These are phyloP conservation scores for Campaea margaritaria DNA, from an alignment of 2,888 invertebrate genomes.

Conservation along the genomic window DNA sequence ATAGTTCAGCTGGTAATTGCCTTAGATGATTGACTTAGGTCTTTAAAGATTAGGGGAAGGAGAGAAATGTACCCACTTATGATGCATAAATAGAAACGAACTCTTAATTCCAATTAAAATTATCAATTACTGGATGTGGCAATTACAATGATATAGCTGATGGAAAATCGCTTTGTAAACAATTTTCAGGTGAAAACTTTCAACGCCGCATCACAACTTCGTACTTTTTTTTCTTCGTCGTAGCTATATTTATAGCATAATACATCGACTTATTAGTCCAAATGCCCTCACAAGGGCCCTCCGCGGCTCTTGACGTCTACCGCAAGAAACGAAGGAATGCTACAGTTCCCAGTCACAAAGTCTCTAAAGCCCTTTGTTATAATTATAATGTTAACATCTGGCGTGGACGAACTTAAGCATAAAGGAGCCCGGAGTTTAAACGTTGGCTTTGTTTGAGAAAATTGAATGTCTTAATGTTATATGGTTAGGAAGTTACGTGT, in stretches of 20 bases:
- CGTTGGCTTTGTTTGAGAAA: conserved; percentile 17
- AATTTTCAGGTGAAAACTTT: background rate
- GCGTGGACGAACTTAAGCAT: conserved; percentile 1
- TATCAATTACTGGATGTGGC: too few relatives aligned
- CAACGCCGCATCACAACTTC: background rate
- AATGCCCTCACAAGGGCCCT: conserved; percentile 17
- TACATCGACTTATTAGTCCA: conserved; percentile 25
- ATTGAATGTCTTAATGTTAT: conserved; percentile 15
- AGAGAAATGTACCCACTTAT: too few relatives aligned
- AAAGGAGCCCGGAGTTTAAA: conserved; percentile 18
- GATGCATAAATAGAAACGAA: too few relatives aligned
- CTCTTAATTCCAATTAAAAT: too few relatives aligned
- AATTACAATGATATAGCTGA: too few relatives aligned
- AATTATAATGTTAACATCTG: conserved; percentile 29
- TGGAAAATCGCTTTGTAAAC: too few relatives aligned
- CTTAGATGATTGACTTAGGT: too few relatives aligned
- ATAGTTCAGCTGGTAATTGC: background rate
- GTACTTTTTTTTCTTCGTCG: conserved; percentile 12
- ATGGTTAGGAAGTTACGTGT: conserved; percentile 12
- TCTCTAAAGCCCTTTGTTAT: conserved; percentile 16
- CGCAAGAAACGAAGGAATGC: conserved; percentile 27
- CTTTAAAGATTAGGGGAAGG: too few relatives aligned
- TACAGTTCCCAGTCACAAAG: conserved; percentile 8
- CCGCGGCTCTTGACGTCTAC: conserved; percentile 25
- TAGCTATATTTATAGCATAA: background rate